These are phyloP conservation scores for Grantiella picta DNA, from an alignment of 2,113 vertebrate species.

Conservation along the genomic window DNA sequence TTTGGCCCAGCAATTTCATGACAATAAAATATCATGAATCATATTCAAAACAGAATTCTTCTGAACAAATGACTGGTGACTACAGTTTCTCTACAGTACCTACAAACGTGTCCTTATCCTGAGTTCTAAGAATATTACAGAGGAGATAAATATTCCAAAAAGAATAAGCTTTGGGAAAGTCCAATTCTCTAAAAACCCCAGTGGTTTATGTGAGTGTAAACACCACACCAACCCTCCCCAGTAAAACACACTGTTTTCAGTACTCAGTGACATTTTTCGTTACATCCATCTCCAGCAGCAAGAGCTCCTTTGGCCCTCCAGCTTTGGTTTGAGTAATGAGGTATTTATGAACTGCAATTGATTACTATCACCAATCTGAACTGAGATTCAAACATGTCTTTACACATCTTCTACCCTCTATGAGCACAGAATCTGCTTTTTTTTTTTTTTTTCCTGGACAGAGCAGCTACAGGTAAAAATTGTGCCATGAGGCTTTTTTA, in stretches of 20 bases:
- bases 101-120: neutral
- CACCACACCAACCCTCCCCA: neutral
- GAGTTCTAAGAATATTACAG: neutral
- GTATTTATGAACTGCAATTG: neutral
- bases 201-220: neutral
- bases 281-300: neutral
- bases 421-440: neutral
- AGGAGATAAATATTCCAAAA: neutral
- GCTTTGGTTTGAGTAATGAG: neutral
- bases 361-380: neutral
- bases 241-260: neutral
- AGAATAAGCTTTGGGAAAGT: neutral
- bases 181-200: accelerated
- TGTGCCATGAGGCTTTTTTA: accelerated
- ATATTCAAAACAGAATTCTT: neutral
- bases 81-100: neutral
- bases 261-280: neutral
- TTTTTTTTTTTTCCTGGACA: neutral
- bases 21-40: neutral
- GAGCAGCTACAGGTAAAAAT: neutral
- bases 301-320: neutral
- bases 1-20: neutral
- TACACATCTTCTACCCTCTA: neutral
- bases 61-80: neutral
- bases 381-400: neutral